A percentile compares a stretch with the other conserved stretches of the same genome.
Evolutionary conservation across 2,113 vertebrate genomes (phyloP).

Genomic region (Pollimyrus isidori): DNA sequence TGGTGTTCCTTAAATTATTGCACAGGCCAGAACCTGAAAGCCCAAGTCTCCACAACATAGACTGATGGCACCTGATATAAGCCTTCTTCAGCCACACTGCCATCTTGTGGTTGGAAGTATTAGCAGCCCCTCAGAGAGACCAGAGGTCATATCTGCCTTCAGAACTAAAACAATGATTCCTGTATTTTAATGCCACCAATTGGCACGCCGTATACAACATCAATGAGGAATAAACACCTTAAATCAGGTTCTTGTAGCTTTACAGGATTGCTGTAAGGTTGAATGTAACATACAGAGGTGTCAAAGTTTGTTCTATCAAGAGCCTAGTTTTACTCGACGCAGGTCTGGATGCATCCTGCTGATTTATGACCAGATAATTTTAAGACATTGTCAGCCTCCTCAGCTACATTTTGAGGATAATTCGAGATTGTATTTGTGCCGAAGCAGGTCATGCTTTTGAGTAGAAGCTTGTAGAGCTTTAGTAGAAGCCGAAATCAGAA

Average conservation of each 20-base stretch:
- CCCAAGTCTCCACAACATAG: neutral
- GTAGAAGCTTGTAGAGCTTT: neutral
- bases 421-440: neutral
- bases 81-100: neutral
- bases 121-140: neutral
- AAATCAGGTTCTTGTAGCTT: neutral
- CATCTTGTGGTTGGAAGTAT: neutral
- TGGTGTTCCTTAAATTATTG: constrained; percentile 4
- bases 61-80: neutral
- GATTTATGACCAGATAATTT: neutral
- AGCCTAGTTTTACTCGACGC: neutral
- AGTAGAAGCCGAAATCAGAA: neutral
- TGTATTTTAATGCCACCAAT: neutral
- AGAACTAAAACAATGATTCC: no score
- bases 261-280: neutral
- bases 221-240: neutral
- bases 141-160: neutral
- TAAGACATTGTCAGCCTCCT: neutral
- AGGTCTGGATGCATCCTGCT: neutral
- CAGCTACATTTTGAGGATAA: neutral
- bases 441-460: constrained; percentile 3
- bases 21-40: constrained; percentile 1
- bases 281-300: neutral
- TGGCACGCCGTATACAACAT: neutral
- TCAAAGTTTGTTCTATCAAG: neutral